Base-by-base conservation (phyloP, 2,797 vertebrate genomes). In the Bucorvus abyssinicus region DNA sequence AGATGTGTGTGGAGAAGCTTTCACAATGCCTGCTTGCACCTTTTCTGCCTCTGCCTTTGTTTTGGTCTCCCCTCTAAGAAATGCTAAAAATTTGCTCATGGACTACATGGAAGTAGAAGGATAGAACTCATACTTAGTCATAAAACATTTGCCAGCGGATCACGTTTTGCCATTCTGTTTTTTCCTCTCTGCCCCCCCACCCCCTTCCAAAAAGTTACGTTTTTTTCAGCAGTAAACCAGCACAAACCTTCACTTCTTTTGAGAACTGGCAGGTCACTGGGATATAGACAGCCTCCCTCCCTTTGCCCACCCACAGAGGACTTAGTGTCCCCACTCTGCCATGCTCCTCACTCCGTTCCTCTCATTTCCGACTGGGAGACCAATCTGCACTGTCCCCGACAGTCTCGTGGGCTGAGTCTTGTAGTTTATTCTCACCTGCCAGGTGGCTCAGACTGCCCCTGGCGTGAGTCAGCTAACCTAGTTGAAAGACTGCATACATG, bases 141-240 rank as follows among this genome's bases (percentile, higher is more conserved):
- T 97, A 93, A 95, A 94, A 87, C 97, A 97, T 97, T 95, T 96
- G 84, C 95, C 86, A 94, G 92, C 79, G 91, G 93, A 95, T 96
- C 94, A 95, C 94, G 5, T 96, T 96, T 96, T 97, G 89, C 97
- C 97, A 97, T 97, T 95, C 91, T 95, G 94, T 97, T 97, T 95
- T 94, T 76, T 65, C 92, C 96, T 82, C 89, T 92, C 65, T 93
- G 90, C 83, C 91, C 94, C 75, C 55, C 29, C 59, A 38, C 86
- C 16, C 71, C 61, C 78, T 69, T 74, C 73, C 84, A 93, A 60
- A 19, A 71, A 94, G 84, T 74, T 76, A 75, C 32, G 82, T 69
- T 95, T 93, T 95, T 94, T 91, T 93, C 86, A 95, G 91, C 87
- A 91, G 73, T 92, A 85, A 84, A 67, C 44, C 76, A 95, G 79